These are phyloP conservation scores for Triplophysa siluroides DNA, from an alignment of 2,113 vertebrate species.

Conservation along the genomic window DNA sequence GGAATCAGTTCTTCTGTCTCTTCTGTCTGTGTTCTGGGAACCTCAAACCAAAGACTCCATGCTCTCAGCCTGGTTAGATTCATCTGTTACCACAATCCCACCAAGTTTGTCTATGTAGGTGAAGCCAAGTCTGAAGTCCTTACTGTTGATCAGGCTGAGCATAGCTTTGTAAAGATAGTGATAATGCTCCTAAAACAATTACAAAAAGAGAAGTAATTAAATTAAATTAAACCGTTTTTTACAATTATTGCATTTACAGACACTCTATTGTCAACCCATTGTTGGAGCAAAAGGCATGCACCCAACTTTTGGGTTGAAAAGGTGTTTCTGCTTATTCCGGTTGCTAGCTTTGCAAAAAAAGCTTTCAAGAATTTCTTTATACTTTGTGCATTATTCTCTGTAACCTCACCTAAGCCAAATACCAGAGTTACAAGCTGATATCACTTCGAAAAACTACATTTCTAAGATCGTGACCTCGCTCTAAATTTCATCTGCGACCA, in stretches of 20 bases:
- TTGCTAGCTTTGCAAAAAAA: too few relatives aligned
- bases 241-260: too few relatives aligned
- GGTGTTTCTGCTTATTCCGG: too few relatives aligned
- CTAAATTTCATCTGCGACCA: neutral
- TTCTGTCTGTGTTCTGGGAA: constrained; percentile 63
- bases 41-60: constrained; percentile 98
- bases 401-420: too few relatives aligned
- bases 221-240: neutral
- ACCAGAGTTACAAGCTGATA: too few relatives aligned
- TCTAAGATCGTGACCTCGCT: neutral
- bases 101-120: constrained; percentile 90
- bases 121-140: constrained; percentile 84
- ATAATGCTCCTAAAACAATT: constrained; percentile 87
- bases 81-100: constrained; percentile 83
- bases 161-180: constrained; percentile 99
- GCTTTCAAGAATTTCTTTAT: too few relatives aligned
- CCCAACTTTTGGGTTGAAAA: too few relatives aligned
- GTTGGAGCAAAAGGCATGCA: too few relatives aligned
- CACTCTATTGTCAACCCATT: too few relatives aligned
- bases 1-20: constrained; percentile 72
- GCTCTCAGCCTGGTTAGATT: constrained; percentile 97
- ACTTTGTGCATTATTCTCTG: too few relatives aligned
- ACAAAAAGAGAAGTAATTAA: neutral
- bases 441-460: neutral
- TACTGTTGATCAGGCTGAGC: constrained; percentile 94